phyloP scores from a whole-genome alignment of 2,797 vertebrate genomes.

The Tenualosa thibaudeaui region DNA sequence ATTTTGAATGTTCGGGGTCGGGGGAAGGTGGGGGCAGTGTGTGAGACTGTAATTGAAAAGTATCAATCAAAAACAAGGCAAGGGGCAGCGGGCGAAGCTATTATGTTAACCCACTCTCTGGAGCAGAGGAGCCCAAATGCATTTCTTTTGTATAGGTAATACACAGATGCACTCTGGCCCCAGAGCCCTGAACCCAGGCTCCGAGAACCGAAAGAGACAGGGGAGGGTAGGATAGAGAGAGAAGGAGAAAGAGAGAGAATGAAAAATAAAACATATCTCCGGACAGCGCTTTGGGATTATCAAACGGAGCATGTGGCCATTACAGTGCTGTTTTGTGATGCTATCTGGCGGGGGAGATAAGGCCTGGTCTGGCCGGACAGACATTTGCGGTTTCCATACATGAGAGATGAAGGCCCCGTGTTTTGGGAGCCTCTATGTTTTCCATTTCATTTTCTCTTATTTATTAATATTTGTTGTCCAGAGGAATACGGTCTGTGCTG shows the following conservation, averaged over 20 bases:
- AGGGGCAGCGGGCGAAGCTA: slow-evolving; percentile 74
- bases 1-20: slow-evolving; percentile 91
- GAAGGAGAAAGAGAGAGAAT: background rate
- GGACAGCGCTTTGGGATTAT: slow-evolving; percentile 66
- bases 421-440: slow-evolving; percentile 54
- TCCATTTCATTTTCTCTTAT: slow-evolving; percentile 18
- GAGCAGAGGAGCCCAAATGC: slow-evolving; percentile 70
- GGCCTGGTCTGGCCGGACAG: slow-evolving; percentile 61
- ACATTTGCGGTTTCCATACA: slow-evolving; percentile 79
- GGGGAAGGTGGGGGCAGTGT: slow-evolving; percentile 68
- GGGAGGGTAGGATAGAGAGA: background rate
- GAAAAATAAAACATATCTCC: slow-evolving; percentile 49
- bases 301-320: slow-evolving; percentile 76
- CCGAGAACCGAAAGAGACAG: background rate
- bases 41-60: slow-evolving; percentile 99
- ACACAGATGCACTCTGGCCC: slow-evolving; percentile 69
- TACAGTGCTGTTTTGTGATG: slow-evolving; percentile 76
- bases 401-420: slow-evolving; percentile 76
- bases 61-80: slow-evolving; percentile 98
- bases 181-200: slow-evolving; percentile 65
- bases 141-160: slow-evolving; percentile 77
- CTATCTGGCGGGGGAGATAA: slow-evolving; percentile 75
- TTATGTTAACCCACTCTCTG: slow-evolving; percentile 76
- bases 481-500: slow-evolving; percentile 54
- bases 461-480: slow-evolving; percentile 31